Evolutionary conservation across 2,113 vertebrate species (phyloP).

Genomic region (Catagonus wagneri): DNA sequence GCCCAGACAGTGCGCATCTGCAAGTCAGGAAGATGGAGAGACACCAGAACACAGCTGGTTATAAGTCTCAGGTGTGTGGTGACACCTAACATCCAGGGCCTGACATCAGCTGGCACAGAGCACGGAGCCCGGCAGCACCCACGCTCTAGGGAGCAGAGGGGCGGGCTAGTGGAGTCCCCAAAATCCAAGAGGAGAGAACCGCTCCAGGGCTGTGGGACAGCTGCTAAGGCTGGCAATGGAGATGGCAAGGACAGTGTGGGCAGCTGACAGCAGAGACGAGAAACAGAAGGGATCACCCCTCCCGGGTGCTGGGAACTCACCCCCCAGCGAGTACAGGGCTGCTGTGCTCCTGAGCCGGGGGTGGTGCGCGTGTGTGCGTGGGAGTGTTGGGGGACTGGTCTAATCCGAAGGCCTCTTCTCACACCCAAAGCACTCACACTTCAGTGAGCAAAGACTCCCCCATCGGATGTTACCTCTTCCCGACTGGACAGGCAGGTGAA

Average conservation of each 20-base stretch:
- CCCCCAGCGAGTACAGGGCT: not conserved
- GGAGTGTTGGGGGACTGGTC: not conserved
- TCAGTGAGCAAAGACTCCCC: not conserved
- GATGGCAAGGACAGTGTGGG: not conserved
- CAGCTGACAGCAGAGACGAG: not conserved
- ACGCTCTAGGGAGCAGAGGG: not conserved
- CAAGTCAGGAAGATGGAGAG: not conserved
- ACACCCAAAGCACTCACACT: not conserved
- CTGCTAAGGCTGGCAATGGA: too few relatives aligned
- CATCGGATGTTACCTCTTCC: not conserved
- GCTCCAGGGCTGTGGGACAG: not conserved
- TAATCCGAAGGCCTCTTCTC: not conserved
- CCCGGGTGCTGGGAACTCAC: fast-evolving
- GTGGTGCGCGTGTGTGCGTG: fast-evolving
- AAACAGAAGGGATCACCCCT: not conserved
- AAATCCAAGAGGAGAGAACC: not conserved
- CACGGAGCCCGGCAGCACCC: not conserved
- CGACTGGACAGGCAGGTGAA: not conserved
- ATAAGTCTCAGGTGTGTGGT: fast-evolving
- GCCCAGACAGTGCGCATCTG: not conserved
- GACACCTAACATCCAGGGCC: not conserved
- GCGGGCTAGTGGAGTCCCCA: too few relatives aligned
- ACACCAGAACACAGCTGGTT: not conserved
- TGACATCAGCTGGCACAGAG: not conserved
- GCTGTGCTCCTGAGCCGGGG: not conserved